These are phyloP conservation scores for Dryocosmus kuriphilus DNA, from an alignment of 2,888 invertebrate genomes.

Conservation along the genomic window DNA sequence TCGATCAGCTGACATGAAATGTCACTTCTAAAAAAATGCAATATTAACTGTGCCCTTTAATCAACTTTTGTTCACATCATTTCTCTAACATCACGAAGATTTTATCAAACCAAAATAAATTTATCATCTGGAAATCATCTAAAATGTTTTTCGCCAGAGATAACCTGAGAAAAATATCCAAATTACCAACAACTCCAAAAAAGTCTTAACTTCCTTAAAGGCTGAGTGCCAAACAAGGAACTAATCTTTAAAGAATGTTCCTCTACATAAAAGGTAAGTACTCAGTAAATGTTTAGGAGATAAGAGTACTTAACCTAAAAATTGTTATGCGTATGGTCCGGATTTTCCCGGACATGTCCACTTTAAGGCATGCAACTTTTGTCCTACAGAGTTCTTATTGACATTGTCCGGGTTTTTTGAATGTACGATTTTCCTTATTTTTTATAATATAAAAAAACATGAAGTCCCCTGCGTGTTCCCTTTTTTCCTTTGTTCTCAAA, in stretches of 20 bases:
- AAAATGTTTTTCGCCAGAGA: neutral
- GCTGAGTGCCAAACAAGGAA: neutral
- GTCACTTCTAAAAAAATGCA: neutral
- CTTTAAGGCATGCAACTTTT: too few relatives aligned
- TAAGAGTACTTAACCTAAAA: neutral
- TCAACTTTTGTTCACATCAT: neutral
- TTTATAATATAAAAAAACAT: too few relatives aligned
- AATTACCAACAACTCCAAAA: neutral
- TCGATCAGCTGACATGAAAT: slow-evolving; percentile 28
- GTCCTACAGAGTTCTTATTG: too few relatives aligned
- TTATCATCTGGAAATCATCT: neutral
- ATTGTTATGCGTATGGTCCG: too few relatives aligned
- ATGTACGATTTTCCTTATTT: too few relatives aligned
- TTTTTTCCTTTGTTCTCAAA: too few relatives aligned
- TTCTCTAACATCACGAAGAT: neutral
- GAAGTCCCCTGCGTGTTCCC: too few relatives aligned
- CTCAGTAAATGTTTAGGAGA: neutral
- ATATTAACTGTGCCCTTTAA: neutral
- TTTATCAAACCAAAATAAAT: neutral
- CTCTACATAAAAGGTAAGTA: slow-evolving; percentile 16
- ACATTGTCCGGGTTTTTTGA: too few relatives aligned
- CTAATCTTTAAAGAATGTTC: neutral
- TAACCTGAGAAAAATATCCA: slow-evolving; percentile 8
- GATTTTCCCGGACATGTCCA: too few relatives aligned
- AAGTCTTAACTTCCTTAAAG: neutral